Evolutionary conservation across 1,140 invertebrate genomes (phyloP), one percentile per base, ranked within the genome.

Genomic region (Zeugodacus cucurbitae): DNA sequence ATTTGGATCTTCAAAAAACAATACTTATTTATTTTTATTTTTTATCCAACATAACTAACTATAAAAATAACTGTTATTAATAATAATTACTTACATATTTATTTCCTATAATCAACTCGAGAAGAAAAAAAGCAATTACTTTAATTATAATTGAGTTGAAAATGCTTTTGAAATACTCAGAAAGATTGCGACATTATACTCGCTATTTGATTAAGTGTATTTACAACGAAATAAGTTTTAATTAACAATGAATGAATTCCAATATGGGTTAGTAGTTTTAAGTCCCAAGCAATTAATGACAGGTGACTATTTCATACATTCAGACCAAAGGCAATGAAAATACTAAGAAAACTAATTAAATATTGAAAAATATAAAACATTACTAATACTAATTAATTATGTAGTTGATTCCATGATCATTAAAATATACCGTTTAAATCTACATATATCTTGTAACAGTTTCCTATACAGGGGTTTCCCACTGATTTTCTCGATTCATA

Each of bases 101-200:
- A 48, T 48, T 54, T 82, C 14, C 74, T 26, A 8, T 17, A 48
- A 82, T 26, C 20, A 54, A 82, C 7, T 26, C 8, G 14, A n/a
- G n/a, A 37, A 74, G 22, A 82, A 11, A 82, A 82, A 48, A 48
- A 82, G 29, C 10, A 29, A 82, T n/a, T 82, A 48, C 44, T 6
- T 82, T 54, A 82, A 82, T 82, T 82, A 0, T 82, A 82, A 48
- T 48, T 82, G 22, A 82, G 41, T 82, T 82, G 22, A 82, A 54
- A 74, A n/a, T 74, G 70, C 70, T 34, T 74, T 74, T 44, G 22
- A 6, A 82, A 54, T 82, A 44, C 26, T 26, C 11, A 29, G 3
- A 22, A 6, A 22, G 74, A 54, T 11, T n/a, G 37, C 10, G n/a
- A 7, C n/a, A 32, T 54, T 82, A 54, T n/a, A 14, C 32, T 78